Percentiles rank a stretch among this genome's conserved stretches.
These are phyloP conservation scores for Argya squamiceps DNA, from an alignment of 2,797 vertebrate species.

Conservation along the genomic window DNA sequence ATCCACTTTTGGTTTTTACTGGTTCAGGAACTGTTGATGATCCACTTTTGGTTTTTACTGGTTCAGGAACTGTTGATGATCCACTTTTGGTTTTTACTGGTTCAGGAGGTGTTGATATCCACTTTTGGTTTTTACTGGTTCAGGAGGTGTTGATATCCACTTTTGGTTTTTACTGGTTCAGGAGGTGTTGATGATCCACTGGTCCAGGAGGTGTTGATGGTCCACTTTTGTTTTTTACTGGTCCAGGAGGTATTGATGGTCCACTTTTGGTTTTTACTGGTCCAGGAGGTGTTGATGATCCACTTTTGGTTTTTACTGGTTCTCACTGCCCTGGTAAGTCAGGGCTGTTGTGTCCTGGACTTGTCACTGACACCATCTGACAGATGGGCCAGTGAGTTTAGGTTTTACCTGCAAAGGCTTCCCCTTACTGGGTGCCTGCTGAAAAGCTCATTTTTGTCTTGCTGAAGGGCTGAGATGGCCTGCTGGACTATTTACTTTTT, in stretches of 20 bases:
- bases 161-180: background rate
- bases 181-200: background rate
- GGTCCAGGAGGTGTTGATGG: no score
- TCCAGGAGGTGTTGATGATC: background rate
- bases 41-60: background rate
- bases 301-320: background rate
- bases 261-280: background rate
- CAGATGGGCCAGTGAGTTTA: background rate
- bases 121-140: background rate
- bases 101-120: background rate
- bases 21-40: background rate
- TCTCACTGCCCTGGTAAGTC: background rate
- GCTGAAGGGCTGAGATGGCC: background rate
- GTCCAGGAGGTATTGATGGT: background rate
- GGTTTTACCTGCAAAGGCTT: background rate
- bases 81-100: background rate
- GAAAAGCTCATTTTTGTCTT: background rate
- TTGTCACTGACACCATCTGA: background rate
- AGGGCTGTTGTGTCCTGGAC: background rate
- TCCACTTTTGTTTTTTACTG: background rate
- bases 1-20: background rate
- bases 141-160: background rate
- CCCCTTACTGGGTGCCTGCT: background rate
- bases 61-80: background rate
- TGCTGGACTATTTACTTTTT: background rate